Percentiles rank a stretch among this genome's conserved stretches.
Conservation (phyloP, 2,888 invertebrate species). For the Syrphus vitripennis region DNA sequence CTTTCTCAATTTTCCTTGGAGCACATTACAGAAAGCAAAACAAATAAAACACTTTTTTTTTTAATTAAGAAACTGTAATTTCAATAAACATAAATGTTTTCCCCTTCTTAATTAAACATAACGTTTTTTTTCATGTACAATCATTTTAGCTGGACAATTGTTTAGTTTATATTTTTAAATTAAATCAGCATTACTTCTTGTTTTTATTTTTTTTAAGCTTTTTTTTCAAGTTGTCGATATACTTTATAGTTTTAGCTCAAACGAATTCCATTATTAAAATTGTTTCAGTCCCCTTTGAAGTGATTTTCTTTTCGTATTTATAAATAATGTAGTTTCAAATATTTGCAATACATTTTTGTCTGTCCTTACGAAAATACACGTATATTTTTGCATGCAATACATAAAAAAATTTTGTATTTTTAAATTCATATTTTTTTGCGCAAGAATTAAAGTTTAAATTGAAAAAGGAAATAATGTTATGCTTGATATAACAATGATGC, state of each 20-base stretch:
- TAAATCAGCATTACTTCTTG: constrained; percentile 39
- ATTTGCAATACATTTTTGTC: constrained; percentile 14
- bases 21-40: neutral
- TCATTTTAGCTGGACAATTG: constrained; percentile 72
- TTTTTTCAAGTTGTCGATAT: constrained; percentile 31
- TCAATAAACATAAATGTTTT: constrained; percentile 80
- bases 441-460: constrained; percentile 21
- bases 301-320: constrained; percentile 20
- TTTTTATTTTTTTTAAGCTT: constrained; percentile 36
- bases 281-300: constrained; percentile 59
- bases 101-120: constrained; percentile 67
- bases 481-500: constrained; percentile 26
- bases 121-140: constrained; percentile 59
- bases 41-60: constrained; percentile 75
- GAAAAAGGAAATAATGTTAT: constrained; percentile 41
- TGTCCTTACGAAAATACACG: constrained; percentile 57
- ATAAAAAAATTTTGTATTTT: constrained; percentile 27
- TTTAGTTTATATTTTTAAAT: constrained; percentile 47
- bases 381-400: constrained; percentile 15
- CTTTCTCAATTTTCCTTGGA: too few relatives aligned
- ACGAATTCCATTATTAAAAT: constrained; percentile 47
- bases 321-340: constrained; percentile 24
- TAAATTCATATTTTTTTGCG: constrained; percentile 36
- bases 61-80: constrained; percentile 82
- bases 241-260: constrained; percentile 31